Base-by-base conservation (phyloP, 2,797 vertebrate species). In the Tarsius wallacei region DNA sequence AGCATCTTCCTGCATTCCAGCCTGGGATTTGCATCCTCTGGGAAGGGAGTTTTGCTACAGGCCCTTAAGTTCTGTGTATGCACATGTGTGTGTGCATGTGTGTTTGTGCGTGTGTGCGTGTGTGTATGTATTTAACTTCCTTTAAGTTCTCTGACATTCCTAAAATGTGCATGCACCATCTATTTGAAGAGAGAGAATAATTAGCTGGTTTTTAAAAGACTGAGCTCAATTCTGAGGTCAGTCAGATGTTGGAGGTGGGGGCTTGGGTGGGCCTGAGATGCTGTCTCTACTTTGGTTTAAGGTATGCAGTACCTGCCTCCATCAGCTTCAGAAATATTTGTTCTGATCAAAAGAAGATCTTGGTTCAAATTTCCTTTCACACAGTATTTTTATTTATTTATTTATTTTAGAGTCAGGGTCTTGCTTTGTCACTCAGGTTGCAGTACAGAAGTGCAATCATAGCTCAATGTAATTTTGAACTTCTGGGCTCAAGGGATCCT, bases 161-260 rank as follows among this genome's bases (percentile, higher is more conserved):
- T 55, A 10, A 76, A 15, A 13, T 24, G 8, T 61, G 11, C 1
- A 1, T 36, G 17, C 2, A 42, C 3, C 6, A 6, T 28, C 36
- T 68, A 36, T 71, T 42, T 87, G 53, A 87, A 73, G 57, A 77
- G 26, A 64, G 28, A 47, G 36, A 71, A 59, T 7, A 55, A 82
- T 85, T 53, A 93, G 16, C 16, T 53, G 13, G 55, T 91, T 93
- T 91, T 81, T 77, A 59, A 97, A 92, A 84, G 78, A 71, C 13
- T 68, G 76, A 86, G 42, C 68, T 92, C n/a, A 59, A 16, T 89
- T 68, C 47, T 84, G n/a, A 87, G 76, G 57, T 89, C 74, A 81
- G 33, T 64, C 36, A 77, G 73, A 33, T 90, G 15, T 68, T 89
- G 42, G 42, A 42, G 42, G 42, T 42, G 5, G 42, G 42, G 3